These are phyloP conservation scores for Silvanus unidentatus DNA, from an alignment of 2,888 invertebrate genomes.

Conservation along the genomic window DNA sequence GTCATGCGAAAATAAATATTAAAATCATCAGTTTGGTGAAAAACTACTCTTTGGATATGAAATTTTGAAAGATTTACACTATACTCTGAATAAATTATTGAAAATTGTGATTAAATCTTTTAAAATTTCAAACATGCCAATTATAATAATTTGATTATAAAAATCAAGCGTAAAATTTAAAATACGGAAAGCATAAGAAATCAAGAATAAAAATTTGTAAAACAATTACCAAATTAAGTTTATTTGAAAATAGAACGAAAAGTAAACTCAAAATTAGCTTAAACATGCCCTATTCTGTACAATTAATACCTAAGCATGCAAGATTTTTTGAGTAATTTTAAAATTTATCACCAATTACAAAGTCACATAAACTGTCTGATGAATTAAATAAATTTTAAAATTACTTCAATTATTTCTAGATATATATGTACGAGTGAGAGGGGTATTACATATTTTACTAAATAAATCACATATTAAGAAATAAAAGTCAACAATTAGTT, in stretches of 20 bases:
- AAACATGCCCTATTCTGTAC: constrained; percentile 29
- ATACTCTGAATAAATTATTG: too few species aligned
- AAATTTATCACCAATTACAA: constrained; percentile 4
- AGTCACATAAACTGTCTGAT: too few species aligned
- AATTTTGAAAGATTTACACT: constrained; percentile 16
- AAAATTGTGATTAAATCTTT: too few species aligned
- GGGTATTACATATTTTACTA: constrained; percentile 22
- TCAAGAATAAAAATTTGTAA: constrained; percentile 2
- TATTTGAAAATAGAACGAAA: constrained; percentile 3
- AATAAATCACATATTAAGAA: constrained; percentile 43
- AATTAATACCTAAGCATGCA: constrained; percentile 28
- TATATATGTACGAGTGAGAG: neutral
- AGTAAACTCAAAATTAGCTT: constrained; percentile 11
- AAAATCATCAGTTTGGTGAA: constrained; percentile 1
- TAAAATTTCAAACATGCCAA: too few species aligned
- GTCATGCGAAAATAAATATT: constrained; percentile 16
- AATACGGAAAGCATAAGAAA: constrained; percentile 9
- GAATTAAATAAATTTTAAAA: too few species aligned
- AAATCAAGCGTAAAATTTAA: constrained; percentile 5
- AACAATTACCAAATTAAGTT: constrained; percentile 1
- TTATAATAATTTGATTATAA: neutral
- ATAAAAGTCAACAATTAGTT: constrained; percentile 36
- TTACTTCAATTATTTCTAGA: neutral
- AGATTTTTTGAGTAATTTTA: constrained; percentile 9
- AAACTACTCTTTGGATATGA: constrained; percentile 13